Conservation (phyloP, 2,888 invertebrate genomes). For the Mesoligia furuncula region DNA sequence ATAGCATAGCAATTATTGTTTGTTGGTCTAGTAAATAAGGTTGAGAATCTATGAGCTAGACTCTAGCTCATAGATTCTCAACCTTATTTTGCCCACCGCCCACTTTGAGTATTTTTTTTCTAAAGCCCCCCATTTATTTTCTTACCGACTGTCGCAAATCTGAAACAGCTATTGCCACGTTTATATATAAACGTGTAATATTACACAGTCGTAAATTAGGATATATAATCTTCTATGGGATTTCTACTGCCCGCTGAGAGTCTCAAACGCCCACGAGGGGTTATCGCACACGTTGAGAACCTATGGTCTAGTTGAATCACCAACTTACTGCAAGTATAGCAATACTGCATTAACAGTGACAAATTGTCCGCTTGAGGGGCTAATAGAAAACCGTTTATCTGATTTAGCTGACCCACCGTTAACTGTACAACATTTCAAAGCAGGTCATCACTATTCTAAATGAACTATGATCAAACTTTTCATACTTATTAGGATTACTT, state of each 20-base stretch:
- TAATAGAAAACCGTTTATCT: conserved; percentile 53
- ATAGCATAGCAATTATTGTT: background rate
- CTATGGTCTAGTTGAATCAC: conserved; percentile 5
- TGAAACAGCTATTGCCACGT: background rate
- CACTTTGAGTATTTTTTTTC: background rate
- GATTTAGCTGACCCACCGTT: conserved; percentile 42
- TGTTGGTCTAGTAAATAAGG: no score
- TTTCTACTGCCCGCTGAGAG: background rate
- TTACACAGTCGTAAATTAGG: background rate
- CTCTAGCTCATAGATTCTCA: background rate
- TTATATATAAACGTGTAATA: no score
- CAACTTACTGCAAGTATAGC: conserved; percentile 31
- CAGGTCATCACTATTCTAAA: conserved; percentile 17
- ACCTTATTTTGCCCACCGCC: background rate
- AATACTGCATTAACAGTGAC: conserved; percentile 54
- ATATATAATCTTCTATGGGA: background rate
- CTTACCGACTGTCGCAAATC: background rate
- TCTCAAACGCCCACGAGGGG: no score
- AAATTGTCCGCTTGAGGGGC: conserved; percentile 46
- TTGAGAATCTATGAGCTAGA: no score
- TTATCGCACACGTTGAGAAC: background rate
- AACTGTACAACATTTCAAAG: conserved; percentile 34
- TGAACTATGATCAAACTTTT: conserved; percentile 1
- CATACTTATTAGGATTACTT: conserved; percentile 6
- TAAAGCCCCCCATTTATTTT: background rate